Conservation (phyloP, 2,888 invertebrate species). For the Acanthococcus lagerstroemiae region DNA sequence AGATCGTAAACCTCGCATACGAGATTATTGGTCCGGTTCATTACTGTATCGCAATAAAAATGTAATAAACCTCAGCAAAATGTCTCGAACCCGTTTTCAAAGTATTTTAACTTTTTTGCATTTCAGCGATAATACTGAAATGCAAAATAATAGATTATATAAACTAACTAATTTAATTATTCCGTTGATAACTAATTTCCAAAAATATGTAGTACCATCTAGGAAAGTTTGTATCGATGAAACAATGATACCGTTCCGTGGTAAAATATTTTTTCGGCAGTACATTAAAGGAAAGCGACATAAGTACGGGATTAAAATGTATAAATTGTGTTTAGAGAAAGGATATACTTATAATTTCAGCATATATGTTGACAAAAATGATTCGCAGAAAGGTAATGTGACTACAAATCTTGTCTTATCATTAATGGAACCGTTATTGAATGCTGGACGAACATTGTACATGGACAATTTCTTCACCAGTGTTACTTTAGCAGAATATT, state of each 20-base stretch:
- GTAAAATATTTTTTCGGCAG: conserved; percentile 39
- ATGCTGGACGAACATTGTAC: not conserved
- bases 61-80: conserved; percentile 25
- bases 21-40: conserved; percentile 38
- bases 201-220: conserved; percentile 34
- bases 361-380: conserved; percentile 35
- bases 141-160: conserved; percentile 34
- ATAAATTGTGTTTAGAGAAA: conserved; percentile 38
- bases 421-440: not conserved
- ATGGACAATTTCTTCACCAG: conserved; percentile 30
- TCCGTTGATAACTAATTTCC: conserved; percentile 14
- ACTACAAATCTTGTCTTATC: conserved; percentile 1
- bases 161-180: conserved; percentile 29
- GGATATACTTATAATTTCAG: conserved; percentile 37
- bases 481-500: conserved; percentile 11
- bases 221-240: conserved; percentile 39
- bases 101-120: conserved; percentile 38
- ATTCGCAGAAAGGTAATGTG: not conserved
- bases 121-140: conserved; percentile 36
- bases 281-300: conserved; percentile 39
- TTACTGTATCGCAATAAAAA: conserved; percentile 30
- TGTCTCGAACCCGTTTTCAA: conserved; percentile 37
- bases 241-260: conserved; percentile 39
- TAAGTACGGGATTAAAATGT: conserved; percentile 40
- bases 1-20: conserved; percentile 37